phyloP scores from a whole-genome alignment of 1,140 invertebrate genomes.

The Charaxes varanes region DNA sequence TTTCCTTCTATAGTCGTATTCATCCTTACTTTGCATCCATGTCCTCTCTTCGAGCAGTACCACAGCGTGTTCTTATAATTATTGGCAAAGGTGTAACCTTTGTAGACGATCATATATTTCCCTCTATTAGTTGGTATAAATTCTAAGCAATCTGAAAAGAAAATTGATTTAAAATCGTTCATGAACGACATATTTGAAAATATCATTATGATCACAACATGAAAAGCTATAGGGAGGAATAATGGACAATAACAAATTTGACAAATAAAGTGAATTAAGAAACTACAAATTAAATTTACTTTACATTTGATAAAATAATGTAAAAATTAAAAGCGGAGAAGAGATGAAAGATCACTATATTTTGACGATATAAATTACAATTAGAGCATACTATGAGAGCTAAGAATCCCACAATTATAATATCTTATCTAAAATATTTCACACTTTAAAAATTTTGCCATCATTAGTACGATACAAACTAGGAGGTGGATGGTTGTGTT shows the following conservation, averaged over 20 bases:
- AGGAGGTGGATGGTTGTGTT: conserved; percentile 27
- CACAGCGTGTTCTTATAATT: conserved; percentile 15
- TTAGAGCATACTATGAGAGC: too few species aligned
- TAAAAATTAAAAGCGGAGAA: too few species aligned
- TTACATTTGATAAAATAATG: too few species aligned
- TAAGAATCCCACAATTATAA: too few species aligned
- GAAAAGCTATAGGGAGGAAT: too few species aligned
- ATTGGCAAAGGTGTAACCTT: conserved; percentile 9
- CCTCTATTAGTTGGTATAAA: conserved; percentile 19
- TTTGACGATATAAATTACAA: background rate
- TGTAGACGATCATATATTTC: conserved; percentile 11
- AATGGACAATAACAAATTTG: too few species aligned
- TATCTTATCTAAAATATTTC: background rate
- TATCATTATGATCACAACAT: too few species aligned
- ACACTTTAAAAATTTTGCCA: conserved; percentile 12
- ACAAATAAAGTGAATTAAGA: too few species aligned
- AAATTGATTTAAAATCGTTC: too few species aligned
- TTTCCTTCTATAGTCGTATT: conserved; percentile 7
- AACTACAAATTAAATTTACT: too few species aligned
- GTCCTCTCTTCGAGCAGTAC: conserved; percentile 16
- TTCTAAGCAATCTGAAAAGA: conserved; percentile 12
- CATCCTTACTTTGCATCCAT: conserved; percentile 14
- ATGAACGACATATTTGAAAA: too few species aligned
- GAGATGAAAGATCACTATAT: background rate
- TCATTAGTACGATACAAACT: conserved; percentile 11